Percentiles rank a stretch among this genome's conserved stretches.
These are phyloP conservation scores for Porites rus DNA, from an alignment of 92 coral and sea anemone genomes.

Conservation along the genomic window DNA sequence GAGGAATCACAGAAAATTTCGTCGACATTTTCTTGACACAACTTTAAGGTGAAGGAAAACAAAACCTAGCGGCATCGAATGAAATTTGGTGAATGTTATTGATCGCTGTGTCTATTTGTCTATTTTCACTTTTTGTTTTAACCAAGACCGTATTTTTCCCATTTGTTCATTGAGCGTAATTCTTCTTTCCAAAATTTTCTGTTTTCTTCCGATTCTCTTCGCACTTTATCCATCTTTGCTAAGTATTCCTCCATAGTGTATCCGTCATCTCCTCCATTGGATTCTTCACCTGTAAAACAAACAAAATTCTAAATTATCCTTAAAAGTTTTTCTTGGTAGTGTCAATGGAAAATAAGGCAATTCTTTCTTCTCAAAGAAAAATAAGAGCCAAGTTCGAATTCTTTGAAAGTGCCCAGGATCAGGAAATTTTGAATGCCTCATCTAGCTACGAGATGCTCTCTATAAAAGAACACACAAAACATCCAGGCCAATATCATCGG, in stretches of 20 bases:
- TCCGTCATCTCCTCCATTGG: slow-evolving; percentile 32
- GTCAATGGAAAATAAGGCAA: background rate
- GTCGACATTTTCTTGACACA: too few species aligned
- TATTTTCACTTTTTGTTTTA: background rate
- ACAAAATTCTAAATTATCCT: background rate
- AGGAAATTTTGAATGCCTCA: too few species aligned
- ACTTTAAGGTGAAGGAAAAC: too few species aligned
- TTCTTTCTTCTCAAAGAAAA: background rate
- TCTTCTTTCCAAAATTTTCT: slow-evolving; percentile 83
- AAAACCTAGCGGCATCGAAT: too few species aligned
- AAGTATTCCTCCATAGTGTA: slow-evolving; percentile 54
- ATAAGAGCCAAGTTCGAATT: too few species aligned
- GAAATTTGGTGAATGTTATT: background rate
- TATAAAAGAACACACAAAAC: too few species aligned
- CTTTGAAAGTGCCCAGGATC: too few species aligned
- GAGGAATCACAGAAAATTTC: too few species aligned
- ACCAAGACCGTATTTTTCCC: slow-evolving; percentile 35
- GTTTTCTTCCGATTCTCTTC: slow-evolving; percentile 67
- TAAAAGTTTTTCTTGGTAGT: background rate
- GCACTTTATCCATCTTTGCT: slow-evolving; percentile 55
- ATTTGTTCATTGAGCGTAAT: slow-evolving; percentile 73
- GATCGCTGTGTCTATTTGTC: background rate
- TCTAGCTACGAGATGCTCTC: too few species aligned
- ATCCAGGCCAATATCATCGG: too few species aligned
- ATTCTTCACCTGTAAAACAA: slow-evolving; percentile 11